Evolutionary conservation across 2,888 invertebrate genomes (phyloP).

Genomic region (Corbicula japonica): DNA sequence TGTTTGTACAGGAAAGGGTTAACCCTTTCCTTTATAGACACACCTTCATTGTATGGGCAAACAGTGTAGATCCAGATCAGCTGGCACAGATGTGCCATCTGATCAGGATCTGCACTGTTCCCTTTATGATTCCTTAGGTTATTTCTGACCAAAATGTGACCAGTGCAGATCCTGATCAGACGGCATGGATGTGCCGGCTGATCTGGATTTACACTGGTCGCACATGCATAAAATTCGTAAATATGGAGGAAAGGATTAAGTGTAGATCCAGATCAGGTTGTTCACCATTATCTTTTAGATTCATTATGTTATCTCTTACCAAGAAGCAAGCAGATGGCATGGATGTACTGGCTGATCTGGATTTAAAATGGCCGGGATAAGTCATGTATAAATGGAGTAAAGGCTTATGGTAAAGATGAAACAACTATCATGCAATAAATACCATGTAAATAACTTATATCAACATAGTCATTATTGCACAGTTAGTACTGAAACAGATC

Average conservation of each 20-base stretch:
- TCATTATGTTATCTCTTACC: too few relatives aligned
- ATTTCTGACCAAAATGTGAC: too few relatives aligned
- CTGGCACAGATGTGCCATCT: too few relatives aligned
- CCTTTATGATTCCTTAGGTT: too few relatives aligned
- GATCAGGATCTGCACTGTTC: too few relatives aligned
- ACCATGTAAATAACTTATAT: too few relatives aligned
- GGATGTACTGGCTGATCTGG: background rate
- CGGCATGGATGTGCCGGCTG: background rate
- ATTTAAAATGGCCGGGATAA: background rate
- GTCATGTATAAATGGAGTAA: background rate
- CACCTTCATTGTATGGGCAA: too few relatives aligned
- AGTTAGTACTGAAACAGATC: background rate
- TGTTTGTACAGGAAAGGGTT: background rate
- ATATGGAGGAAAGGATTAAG: background rate
- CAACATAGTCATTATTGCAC: background rate
- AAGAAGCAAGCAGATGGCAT: too few relatives aligned
- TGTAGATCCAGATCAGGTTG: background rate
- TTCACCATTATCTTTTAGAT: background rate
- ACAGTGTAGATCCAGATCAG: too few relatives aligned
- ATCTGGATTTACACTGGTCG: background rate
- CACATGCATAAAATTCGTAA: background rate
- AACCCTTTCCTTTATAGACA: too few relatives aligned
- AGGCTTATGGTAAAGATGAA: background rate
- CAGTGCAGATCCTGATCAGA: background rate
- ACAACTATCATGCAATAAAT: too few relatives aligned